Percentiles rank a stretch among this genome's conserved stretches.
Conservation (phyloP, 2,888 invertebrate species). For the Saturnia pavonia region DNA sequence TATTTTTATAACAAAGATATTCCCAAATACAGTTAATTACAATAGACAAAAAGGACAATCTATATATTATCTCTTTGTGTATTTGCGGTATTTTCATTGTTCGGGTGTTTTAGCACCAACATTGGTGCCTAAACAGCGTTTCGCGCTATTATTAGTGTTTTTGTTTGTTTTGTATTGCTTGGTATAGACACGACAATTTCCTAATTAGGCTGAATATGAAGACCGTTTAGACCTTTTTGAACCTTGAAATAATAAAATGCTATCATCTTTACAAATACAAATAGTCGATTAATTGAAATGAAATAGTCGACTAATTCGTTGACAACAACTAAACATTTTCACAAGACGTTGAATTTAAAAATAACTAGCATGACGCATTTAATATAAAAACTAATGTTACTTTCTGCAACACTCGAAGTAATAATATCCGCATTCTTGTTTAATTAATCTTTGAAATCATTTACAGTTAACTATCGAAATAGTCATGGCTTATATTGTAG, state of each 20-base stretch:
- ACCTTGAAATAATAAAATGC: not conserved
- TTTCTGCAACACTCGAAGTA: not conserved
- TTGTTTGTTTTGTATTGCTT: not conserved
- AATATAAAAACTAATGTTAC: not conserved
- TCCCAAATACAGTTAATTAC: not conserved
- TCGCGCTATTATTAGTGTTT: not conserved
- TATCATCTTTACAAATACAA: not conserved
- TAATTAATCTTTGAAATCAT: not conserved
- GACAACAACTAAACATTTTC: not conserved
- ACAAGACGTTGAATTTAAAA: not conserved
- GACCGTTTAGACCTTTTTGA: not conserved
- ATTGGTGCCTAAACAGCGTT: not conserved
- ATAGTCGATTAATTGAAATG: not conserved
- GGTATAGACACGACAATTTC: too few species aligned
- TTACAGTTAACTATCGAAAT: not conserved
- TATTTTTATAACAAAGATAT: not conserved
- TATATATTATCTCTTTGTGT: not conserved
- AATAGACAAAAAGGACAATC: not conserved
- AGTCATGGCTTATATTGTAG: not conserved
- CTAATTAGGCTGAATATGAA: not conserved
- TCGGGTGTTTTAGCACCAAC: not conserved
- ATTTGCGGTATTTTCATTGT: not conserved
- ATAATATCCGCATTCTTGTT: not conserved
- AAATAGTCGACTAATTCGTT: not conserved
- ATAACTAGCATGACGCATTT: not conserved